Percentiles rank a stretch among this genome's conserved stretches.
phyloP scores from a whole-genome alignment of 1,140 invertebrate species.

The Marisa cornuarietis region DNA sequence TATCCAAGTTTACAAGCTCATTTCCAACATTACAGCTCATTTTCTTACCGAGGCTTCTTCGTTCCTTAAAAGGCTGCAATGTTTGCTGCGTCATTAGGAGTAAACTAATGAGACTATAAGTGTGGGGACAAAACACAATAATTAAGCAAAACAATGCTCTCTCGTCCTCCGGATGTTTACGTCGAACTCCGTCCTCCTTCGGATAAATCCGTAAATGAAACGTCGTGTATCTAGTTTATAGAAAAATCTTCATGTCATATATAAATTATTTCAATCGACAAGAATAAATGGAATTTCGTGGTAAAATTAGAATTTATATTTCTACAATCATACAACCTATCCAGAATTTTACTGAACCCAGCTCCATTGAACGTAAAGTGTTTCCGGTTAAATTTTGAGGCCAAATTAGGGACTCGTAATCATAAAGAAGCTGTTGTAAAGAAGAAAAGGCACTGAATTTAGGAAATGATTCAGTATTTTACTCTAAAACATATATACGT shows the following conservation, averaged over 20 bases:
- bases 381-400: too few species aligned
- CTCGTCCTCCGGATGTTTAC: background rate
- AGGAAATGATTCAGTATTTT: too few species aligned
- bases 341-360: background rate
- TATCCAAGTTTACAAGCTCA: too few species aligned
- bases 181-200: background rate
- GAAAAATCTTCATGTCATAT: too few species aligned
- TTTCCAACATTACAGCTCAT: background rate
- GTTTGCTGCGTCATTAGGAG: conserved; percentile 9
- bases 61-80: conserved; percentile 21
- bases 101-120: background rate
- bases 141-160: background rate
- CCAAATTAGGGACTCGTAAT: too few species aligned
- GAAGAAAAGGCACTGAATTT: too few species aligned
- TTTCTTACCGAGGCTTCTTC: conserved; percentile 22
- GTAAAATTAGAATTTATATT: background rate
- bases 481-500: too few species aligned
- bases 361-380: background rate
- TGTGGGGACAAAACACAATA: background rate
- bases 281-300: too few species aligned
- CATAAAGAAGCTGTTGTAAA: too few species aligned
- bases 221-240: too few species aligned
- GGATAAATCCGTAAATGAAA: background rate
- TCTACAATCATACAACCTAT: background rate
- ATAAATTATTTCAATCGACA: too few species aligned